Evolutionary conservation across 2,113 vertebrate genomes (phyloP), one percentile per base, ranked within the genome.

Genomic region (Heterotilapia buettikoferi): DNA sequence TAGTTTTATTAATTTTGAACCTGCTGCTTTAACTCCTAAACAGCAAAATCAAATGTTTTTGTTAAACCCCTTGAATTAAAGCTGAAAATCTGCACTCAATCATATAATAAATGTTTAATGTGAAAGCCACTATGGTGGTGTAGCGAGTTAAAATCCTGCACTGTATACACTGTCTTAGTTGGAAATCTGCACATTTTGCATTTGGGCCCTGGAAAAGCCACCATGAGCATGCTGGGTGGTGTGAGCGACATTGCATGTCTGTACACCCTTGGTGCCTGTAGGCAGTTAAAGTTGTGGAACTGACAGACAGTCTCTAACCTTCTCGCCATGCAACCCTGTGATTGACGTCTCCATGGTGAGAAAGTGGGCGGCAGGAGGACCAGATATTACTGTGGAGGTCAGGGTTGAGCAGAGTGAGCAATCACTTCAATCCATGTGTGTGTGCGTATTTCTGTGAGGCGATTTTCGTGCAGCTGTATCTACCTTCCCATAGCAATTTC

Each of bases 311-410:
- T 81, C 52, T 56, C 90, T 93, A 85, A 95, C 92, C 91, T 93
- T 91, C 83, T 94, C 38, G 19, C 84, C 82, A 85, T 18, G 29
- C 82, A 85, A 66, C 84, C 86, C 86, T 82, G 56, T 95, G 95
- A 96, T 94, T 95, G 96, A 94, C 95, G 14, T 93, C 53, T 94
- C 88, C 38, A 78, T 86, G 92, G 90, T 53, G 93, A 86, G 90
- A 91, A 95, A 92, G 92, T 92, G 91, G 92, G 92, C 8, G 53
- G 82, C 63, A 24, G 92, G 86, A 90, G 90, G 80, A 93, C 84
- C 81, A 88, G 90, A 93, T 93, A 94, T 93, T 94, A 95, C 92
- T 84, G 90, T 7, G 5, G 88, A 94, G 95, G 94, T 96, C 94
- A 94, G 90, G 94, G 93, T 94, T 92, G 93, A 90, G 84, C 61